Evolutionary conservation across 1,140 invertebrate species (phyloP), one percentile per base, ranked within the genome.

Genomic region (Vanessa atalanta): DNA sequence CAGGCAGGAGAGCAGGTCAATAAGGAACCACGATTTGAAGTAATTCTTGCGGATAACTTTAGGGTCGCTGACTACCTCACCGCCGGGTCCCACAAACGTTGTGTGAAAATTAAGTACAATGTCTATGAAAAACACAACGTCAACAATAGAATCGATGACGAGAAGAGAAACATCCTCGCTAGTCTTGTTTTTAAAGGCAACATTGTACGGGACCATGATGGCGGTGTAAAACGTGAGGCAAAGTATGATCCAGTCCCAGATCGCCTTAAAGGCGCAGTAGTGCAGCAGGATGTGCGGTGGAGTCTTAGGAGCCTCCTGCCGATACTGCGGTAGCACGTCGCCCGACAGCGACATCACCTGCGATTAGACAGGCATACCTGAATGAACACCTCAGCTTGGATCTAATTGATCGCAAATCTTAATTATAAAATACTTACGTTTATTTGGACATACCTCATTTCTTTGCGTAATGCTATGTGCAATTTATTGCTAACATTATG

Each of bases 51-150:
- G 94, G 85, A 99, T 99, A 64, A 97, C 97, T 93, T 99, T 99
- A 2, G 98, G 98, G 93, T 99, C 98, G 81, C 98, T 99, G 81
- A 99, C 98, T 69, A 99, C 98, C 94, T 99, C 98, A 51, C 99
- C 99, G 72, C 98, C 98, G 15, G 98, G 97, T 47, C 99, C 99
- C 77, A 99, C 99, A 94, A 99, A 99, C 68, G 99, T 99, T 73
- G 99, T 99, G 94, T 99, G 99, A 94, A 99, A 99, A 94, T 99
- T 99, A 87, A 99, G 96, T 86, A 99, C 98, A 93, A 99, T 99
- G 94, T 99, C 99, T 93, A 99, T 99, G 94, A 99, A 99, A 94
- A 99, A 99, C 85, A 99, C 98, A 70, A 99, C 99, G 94, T 99
- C 99, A 77, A 99, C 99, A 84, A 99, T 99, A 77, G 98, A 99